Base-by-base conservation (phyloP, 2,888 invertebrate genomes). In the Calliphora vomitoria region DNA sequence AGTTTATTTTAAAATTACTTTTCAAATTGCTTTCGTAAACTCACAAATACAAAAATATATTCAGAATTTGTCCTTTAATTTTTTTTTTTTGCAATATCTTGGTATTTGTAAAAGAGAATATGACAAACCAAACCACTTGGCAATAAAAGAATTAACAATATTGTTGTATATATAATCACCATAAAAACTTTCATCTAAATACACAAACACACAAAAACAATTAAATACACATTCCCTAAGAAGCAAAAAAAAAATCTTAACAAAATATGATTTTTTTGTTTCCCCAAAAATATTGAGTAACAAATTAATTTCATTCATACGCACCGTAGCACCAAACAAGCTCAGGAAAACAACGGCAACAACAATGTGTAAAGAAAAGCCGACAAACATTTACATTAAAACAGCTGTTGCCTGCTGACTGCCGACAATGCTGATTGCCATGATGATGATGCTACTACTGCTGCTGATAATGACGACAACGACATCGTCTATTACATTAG, bases 251-350 rank as follows among this genome's bases (percentile, higher is more conserved):
- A 15, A n/a, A 60, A 66, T 20, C n/a, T 38, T 31, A 4, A 35
- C 5, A 35, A 35, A 35, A n/a, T 58, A 50, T 44, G 20, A 8
- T 44, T 41, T 53, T 58, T 62, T 0, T 25, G n/a, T n/a, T n/a
- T n/a, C n/a, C 18, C 4, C 15, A 25, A 55, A 25, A 76, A 64
- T 47, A 66, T 55, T 58, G 38, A 53, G 58, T 71, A 66, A 66
- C 50, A 82, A 82, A 83, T 87, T 87, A 87, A 75, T 87, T 20
- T 82, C 68, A 85, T 82, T 87, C 78, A 87, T 87, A 87, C 87
- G 87, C 87, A 87, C 85, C 87, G 71, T 75, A 71, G 35, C 60
- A 85, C 78, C 87, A 78, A 69, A 60, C 50, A 69, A 47, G 58
- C 50, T 64, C 15, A n/a, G 8, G 41, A 69, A 13, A 64, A 81